These are phyloP conservation scores for Calyptommatus sinebrachiatus DNA, from an alignment of 2,113 vertebrate genomes.

Conservation along the genomic window DNA sequence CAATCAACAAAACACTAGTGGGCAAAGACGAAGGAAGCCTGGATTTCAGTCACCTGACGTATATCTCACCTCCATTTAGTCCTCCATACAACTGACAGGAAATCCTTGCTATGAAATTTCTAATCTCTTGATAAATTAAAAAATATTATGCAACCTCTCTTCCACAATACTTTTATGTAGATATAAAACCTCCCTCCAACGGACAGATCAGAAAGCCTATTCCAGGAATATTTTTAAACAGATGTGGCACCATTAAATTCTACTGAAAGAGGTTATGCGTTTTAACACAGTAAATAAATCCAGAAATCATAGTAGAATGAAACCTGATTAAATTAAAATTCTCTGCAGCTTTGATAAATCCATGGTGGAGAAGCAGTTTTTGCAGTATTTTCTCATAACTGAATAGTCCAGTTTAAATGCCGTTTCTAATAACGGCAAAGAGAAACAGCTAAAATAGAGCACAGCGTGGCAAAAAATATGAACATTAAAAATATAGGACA, in stretches of 20 bases:
- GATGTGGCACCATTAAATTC: background rate
- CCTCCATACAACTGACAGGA: background rate
- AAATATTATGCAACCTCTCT: background rate
- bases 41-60: fast-evolving
- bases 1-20: background rate
- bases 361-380: background rate
- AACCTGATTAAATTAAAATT: background rate
- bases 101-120: background rate
- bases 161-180: background rate
- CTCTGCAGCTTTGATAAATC: background rate
- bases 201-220: background rate
- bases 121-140: background rate
- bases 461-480: constrained; percentile 1
- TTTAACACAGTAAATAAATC: constrained; percentile 30
- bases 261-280: constrained; percentile 14
- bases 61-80: background rate
- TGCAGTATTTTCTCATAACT: background rate
- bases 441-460: background rate
- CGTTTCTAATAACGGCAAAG: background rate
- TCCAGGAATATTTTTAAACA: constrained; percentile 32
- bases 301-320: constrained; percentile 33
- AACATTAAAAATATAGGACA: background rate
- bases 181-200: background rate
- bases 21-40: background rate
- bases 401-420: background rate